Percentiles rank a stretch among this genome's conserved stretches.
Evolutionary conservation across 2,113 vertebrate genomes (phyloP).

Genomic region (Haemorhous mexicanus): DNA sequence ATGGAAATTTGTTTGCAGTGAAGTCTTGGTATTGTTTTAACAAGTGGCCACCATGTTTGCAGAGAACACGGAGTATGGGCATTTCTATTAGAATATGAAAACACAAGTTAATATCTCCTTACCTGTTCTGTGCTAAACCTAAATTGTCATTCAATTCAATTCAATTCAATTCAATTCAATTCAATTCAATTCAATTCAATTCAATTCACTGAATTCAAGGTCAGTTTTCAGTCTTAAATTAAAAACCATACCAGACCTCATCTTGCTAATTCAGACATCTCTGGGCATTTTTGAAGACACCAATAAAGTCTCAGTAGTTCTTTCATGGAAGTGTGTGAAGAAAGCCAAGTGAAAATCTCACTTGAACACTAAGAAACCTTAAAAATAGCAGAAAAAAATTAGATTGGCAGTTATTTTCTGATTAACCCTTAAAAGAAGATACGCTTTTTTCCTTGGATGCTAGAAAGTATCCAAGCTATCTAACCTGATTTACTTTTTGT

Average conservation of each 20-base stretch:
- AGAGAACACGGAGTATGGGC: background rate
- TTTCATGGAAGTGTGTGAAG: background rate
- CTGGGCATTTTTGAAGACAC: background rate
- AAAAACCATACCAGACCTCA: background rate
- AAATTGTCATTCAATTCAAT: background rate
- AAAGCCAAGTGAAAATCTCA: background rate
- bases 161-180: background rate
- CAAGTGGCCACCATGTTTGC: background rate
- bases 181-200: background rate
- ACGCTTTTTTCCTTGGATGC: background rate
- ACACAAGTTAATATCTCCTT: background rate
- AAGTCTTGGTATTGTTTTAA: background rate
- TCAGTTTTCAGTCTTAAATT: background rate
- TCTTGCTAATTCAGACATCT: background rate
- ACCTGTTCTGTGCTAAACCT: background rate
- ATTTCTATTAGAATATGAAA: background rate
- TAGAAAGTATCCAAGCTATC: background rate
- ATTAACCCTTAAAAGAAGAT: background rate
- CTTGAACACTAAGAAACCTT: background rate
- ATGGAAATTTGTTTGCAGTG: accelerated
- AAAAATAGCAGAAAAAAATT: background rate
- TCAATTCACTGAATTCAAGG: background rate
- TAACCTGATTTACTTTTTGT: background rate
- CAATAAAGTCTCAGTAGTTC: background rate
- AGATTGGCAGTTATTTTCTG: background rate